Evolutionary conservation across 2,888 invertebrate species (phyloP).

Genomic region (Drosophila mettleri): DNA sequence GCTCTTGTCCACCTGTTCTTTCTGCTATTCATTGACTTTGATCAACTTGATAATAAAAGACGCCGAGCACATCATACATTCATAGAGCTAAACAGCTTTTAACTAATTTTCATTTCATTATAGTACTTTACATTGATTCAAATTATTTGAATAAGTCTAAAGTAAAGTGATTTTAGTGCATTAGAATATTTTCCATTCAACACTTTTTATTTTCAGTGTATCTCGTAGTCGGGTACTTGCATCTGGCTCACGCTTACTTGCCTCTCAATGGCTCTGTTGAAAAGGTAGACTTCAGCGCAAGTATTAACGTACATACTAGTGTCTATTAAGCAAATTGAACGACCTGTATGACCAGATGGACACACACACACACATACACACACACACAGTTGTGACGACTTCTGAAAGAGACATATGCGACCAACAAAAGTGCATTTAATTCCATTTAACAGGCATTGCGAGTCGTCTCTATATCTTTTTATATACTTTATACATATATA

Average conservation of each 20-base stretch:
- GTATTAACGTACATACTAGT: constrained; percentile 16
- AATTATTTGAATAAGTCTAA: not conserved
- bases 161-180: not conserved
- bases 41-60: not conserved
- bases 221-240: not conserved
- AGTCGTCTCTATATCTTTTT: constrained; percentile 6
- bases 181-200: not conserved
- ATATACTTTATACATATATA: not conserved
- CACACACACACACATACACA: constrained; percentile 7
- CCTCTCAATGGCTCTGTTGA: constrained; percentile 19
- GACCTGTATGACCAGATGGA: constrained; percentile 29
- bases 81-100: not conserved
- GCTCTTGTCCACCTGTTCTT: too few species aligned
- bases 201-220: not conserved
- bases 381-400: not conserved
- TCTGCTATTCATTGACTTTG: not conserved
- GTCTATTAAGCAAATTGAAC: constrained; percentile 57
- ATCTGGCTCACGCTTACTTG: not conserved
- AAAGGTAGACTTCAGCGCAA: constrained; percentile 33
- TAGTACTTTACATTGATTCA: too few species aligned
- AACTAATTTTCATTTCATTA: not conserved
- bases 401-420: constrained; percentile 38
- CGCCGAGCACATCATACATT: too few species aligned
- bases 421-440: constrained; percentile 26
- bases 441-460: constrained; percentile 27